These are phyloP conservation scores for Alosa alosa DNA, from an alignment of 2,113 vertebrate species.

Conservation along the genomic window DNA sequence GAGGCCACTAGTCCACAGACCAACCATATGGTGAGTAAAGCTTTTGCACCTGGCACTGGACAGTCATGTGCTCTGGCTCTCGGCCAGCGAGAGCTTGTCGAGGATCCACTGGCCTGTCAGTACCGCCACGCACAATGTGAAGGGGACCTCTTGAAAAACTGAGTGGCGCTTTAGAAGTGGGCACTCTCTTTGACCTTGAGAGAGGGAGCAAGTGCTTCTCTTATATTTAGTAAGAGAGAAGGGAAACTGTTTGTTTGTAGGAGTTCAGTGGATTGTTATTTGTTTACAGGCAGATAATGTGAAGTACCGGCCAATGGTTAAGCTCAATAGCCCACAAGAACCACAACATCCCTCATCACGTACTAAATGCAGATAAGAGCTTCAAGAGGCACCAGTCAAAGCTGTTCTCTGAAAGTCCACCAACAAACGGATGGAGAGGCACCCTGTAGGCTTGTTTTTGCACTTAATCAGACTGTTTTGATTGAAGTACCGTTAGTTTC, in stretches of 20 bases:
- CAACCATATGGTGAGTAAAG: constrained; percentile 38
- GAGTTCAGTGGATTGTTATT: neutral
- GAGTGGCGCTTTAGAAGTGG: neutral
- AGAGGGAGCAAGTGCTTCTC: neutral
- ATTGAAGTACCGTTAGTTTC: neutral
- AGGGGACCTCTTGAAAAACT: neutral
- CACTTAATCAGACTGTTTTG: neutral
- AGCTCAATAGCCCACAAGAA: too few species aligned
- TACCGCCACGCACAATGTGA: neutral
- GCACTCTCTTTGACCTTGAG: neutral
- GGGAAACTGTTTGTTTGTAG: neutral
- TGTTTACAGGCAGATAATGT: neutral
- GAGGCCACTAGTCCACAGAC: constrained; percentile 39
- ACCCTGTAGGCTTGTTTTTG: neutral
- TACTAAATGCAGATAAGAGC: neutral
- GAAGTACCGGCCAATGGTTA: neutral
- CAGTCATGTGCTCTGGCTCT: constrained; percentile 12
- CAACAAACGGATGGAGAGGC: neutral
- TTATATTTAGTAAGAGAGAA: neutral
- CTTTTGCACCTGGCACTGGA: constrained; percentile 56
- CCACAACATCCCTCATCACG: neutral
- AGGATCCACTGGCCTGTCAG: neutral
- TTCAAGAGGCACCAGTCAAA: constrained; percentile 1
- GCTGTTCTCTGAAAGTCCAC: constrained; percentile 4
- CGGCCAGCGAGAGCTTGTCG: neutral